Percentiles rank a stretch among this genome's conserved stretches.
Conservation (phyloP, 2,888 invertebrate genomes). For the Lordiphosa andalusiaca region DNA sequence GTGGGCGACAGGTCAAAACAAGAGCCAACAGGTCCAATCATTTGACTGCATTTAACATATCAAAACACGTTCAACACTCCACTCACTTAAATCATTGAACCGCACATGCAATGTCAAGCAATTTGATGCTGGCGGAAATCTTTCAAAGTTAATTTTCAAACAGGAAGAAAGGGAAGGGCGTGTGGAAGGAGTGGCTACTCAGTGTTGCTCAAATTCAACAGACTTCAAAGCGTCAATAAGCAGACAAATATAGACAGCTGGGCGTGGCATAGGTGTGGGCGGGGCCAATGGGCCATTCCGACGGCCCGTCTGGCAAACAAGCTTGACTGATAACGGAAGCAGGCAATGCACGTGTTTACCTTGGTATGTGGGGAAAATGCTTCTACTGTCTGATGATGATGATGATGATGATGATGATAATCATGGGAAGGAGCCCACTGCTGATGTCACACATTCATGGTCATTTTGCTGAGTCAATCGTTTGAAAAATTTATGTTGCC, state of each 20-base stretch:
- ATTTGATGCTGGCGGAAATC: conserved; percentile 55
- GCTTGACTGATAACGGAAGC: conserved; percentile 68
- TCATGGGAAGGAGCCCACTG: conserved; percentile 38
- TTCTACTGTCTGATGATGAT: conserved; percentile 20
- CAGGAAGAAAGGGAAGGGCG: conserved; percentile 17
- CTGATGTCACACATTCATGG: conserved; percentile 73
- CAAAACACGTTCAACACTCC: conserved; percentile 6
- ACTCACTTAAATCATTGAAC: conserved; percentile 45
- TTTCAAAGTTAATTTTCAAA: conserved; percentile 68
- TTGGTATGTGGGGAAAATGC: conserved; percentile 49
- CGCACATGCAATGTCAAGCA: conserved; percentile 60
- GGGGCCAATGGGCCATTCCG: conserved; percentile 24
- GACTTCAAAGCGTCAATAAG: conserved; percentile 70
- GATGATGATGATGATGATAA: conserved; percentile 30
- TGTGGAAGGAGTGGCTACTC: conserved; percentile 14
- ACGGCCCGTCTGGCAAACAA: conserved; percentile 56
- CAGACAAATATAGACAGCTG: conserved; percentile 48
- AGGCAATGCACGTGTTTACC: conserved; percentile 70
- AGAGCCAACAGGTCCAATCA: neutral
- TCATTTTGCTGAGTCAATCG: conserved; percentile 74
- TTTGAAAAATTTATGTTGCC: conserved; percentile 74
- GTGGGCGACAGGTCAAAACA: conserved; percentile 23
- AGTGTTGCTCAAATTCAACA: conserved; percentile 61
- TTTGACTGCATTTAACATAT: conserved; percentile 30
- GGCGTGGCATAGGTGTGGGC: conserved; percentile 10